phyloP scores from a whole-genome alignment of 1,140 invertebrate species.

The Ceratosolen solmsi region DNA sequence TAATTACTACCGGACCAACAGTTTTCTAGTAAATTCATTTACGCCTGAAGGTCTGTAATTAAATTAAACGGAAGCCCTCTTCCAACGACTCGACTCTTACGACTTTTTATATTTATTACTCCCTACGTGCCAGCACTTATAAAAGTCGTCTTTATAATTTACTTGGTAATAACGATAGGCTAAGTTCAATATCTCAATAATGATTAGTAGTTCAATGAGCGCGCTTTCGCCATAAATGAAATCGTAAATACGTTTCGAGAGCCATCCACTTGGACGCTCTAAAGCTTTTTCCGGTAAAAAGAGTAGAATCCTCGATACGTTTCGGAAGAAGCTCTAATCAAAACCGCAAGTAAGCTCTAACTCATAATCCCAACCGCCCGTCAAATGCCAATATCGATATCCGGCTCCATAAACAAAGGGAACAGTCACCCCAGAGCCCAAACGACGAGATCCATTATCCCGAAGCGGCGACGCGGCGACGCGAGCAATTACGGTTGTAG shows the following conservation, averaged over 20 bases:
- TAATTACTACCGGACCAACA: neutral
- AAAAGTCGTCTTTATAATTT: neutral
- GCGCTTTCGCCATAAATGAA: too few relatives aligned
- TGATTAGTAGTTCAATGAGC: neutral
- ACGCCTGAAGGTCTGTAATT: neutral
- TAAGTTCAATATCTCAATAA: neutral
- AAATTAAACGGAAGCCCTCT: constrained; percentile 16
- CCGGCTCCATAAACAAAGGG: neutral
- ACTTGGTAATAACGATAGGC: neutral
- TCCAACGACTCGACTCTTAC: neutral
- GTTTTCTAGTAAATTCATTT: neutral
- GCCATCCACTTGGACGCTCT: too few relatives aligned
- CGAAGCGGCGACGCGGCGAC: too few relatives aligned
- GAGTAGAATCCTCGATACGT: too few relatives aligned
- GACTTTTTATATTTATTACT: neutral
- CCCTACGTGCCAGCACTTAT: neutral
- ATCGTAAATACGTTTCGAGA: too few relatives aligned
- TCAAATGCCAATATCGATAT: too few relatives aligned
- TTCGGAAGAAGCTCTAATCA: too few relatives aligned
- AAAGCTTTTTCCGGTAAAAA: too few relatives aligned
- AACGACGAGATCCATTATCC: too few relatives aligned
- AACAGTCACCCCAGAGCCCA: too few relatives aligned
- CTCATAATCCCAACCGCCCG: too few relatives aligned
- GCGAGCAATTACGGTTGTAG: neutral
- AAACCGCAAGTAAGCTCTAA: too few relatives aligned